Evolutionary conservation across 2,888 invertebrate genomes (phyloP).

Genomic region (Acanthosepion esculentum): DNA sequence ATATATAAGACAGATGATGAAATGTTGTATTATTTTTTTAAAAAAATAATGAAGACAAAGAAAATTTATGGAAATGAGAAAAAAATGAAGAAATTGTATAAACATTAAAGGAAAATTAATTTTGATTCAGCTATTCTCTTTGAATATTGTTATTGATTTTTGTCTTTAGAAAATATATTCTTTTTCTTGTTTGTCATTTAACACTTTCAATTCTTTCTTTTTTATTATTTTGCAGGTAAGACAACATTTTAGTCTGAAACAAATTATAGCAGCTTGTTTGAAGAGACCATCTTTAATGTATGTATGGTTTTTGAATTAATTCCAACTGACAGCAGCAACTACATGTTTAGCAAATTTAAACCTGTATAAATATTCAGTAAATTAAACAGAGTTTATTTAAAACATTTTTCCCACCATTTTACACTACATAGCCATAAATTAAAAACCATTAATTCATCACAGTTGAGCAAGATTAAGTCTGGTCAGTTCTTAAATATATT

Average conservation of each 20-base stretch:
- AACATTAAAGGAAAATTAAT: neutral
- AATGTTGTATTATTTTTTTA: neutral
- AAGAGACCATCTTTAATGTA: neutral
- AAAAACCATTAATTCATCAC: neutral
- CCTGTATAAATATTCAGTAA: neutral
- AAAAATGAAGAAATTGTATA: neutral
- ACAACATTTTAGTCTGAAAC: neutral
- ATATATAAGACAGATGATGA: neutral
- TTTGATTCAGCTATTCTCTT: neutral
- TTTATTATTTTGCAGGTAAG: slow-evolving; percentile 7
- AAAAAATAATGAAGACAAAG: neutral
- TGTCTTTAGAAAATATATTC: no score
- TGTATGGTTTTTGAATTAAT: neutral
- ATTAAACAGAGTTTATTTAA: neutral
- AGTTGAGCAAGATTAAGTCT: neutral
- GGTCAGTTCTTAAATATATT: neutral
- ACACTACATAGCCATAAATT: neutral
- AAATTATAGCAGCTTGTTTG: neutral
- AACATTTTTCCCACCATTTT: neutral
- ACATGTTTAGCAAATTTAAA: neutral
- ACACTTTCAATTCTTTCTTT: neutral
- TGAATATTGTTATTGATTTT: neutral
- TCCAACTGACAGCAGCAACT: neutral
- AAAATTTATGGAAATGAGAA: neutral
- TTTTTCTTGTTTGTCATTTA: neutral